Percentiles rank a stretch among this genome's conserved stretches.
Conservation (phyloP, 1,140 invertebrate species). For the Archegozetes longisetosus region DNA sequence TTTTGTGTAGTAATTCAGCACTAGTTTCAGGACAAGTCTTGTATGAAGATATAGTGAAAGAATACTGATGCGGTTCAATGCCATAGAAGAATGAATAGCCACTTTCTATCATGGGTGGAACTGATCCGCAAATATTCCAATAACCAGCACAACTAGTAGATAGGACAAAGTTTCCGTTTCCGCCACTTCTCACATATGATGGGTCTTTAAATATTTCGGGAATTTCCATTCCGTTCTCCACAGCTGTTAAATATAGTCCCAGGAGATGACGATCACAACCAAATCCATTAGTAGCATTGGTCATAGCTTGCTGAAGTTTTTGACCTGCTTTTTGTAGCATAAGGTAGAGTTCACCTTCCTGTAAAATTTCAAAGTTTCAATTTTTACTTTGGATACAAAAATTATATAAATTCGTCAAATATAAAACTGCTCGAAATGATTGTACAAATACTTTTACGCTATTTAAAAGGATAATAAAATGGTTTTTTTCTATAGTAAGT, state of each 20-base stretch:
- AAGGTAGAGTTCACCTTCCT: slow-evolving; percentile 15
- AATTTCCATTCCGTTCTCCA: slow-evolving; percentile 34
- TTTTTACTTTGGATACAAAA: background rate
- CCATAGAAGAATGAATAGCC: slow-evolving; percentile 46
- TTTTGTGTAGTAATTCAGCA: slow-evolving; percentile 21
- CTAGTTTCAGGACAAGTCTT: slow-evolving; percentile 26
- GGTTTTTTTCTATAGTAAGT: too few species aligned
- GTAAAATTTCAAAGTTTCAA: background rate
- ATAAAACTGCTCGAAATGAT: too few species aligned
- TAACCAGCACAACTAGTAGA: slow-evolving; percentile 45
- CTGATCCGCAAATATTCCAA: slow-evolving; percentile 37
- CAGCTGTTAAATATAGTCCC: slow-evolving; percentile 33
- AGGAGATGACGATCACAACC: slow-evolving; percentile 39
- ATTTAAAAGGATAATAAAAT: too few species aligned
- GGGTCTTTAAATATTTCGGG: slow-evolving; percentile 39
- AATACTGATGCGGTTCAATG: slow-evolving; percentile 27
- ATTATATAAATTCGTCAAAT: too few species aligned
- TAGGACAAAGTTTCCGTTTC: slow-evolving; percentile 42
- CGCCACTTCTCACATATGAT: slow-evolving; percentile 40
- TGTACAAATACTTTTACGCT: too few species aligned
- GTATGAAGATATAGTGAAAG: background rate
- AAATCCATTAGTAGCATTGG: slow-evolving; percentile 26
- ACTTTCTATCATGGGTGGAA: slow-evolving; percentile 41
- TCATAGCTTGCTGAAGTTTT: slow-evolving; percentile 29
- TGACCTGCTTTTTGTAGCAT: slow-evolving; percentile 26